phyloP scores from a whole-genome alignment of 2,113 vertebrate species.

The Prietella phreatophila region DNA sequence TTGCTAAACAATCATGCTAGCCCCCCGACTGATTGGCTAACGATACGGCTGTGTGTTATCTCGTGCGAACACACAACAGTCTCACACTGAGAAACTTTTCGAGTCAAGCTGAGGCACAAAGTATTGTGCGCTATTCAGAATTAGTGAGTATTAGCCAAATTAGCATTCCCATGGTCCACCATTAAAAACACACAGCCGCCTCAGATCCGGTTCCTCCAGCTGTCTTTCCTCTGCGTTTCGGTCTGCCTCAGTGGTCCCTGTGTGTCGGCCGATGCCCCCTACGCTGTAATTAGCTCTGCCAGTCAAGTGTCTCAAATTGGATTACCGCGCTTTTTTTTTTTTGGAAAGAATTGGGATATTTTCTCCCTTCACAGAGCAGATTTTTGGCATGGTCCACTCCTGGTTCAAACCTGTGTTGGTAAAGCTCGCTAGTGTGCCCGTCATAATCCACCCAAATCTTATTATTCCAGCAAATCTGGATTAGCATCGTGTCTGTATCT shows the following conservation, averaged over 20 bases:
- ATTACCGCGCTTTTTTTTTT: conserved; percentile 57
- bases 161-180: conserved; percentile 59
- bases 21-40: conserved; percentile 4
- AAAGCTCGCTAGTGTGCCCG: conserved; percentile 21
- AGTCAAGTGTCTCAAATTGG: conserved; percentile 71
- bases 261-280: conserved; percentile 60
- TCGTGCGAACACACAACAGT: background rate
- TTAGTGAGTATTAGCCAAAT: conserved; percentile 54
- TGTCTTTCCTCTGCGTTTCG: conserved; percentile 56
- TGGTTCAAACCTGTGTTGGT: background rate
- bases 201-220: conserved; percentile 56
- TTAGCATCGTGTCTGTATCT: conserved; percentile 30
- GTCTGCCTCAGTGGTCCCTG: conserved; percentile 61
- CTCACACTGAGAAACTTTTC: conserved; percentile 22
- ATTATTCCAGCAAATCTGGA: conserved; percentile 41
- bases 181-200: conserved; percentile 35
- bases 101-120: conserved; percentile 15
- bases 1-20: conserved; percentile 6
- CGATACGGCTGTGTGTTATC: background rate
- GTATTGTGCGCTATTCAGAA: conserved; percentile 34
- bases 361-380: conserved; percentile 13
- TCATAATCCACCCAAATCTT: conserved; percentile 36
- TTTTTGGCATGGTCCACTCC: conserved; percentile 17
- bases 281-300: conserved; percentile 64
- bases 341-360: conserved; percentile 34